Base-by-base conservation (phyloP, 1,140 invertebrate genomes). In the Hyles euphorbiae region DNA sequence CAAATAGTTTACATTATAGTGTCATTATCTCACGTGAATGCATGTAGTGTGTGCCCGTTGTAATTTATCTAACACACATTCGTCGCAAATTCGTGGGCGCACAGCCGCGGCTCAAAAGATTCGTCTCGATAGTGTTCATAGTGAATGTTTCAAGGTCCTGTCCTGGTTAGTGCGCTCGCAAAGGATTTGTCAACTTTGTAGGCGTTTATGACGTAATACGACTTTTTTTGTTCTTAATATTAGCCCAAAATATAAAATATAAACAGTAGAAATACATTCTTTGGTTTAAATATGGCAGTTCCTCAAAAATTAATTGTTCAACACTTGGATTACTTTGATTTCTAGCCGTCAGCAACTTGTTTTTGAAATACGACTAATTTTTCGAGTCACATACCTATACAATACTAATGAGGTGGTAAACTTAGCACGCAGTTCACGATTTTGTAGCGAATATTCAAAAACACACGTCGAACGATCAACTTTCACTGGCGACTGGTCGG, bases 141-240 rank as follows among this genome's bases (percentile, higher is more conserved):
- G 85, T 80, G 82, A 86, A 83, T 86, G 85, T 86, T 84, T 86
- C 85, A 88, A 88, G 85, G 85, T 83, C 82, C 67, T 74, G 81
- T 85, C 81, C 83, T 76, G 81, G 72, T 88, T 86, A 76, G 63
- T 68, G 74, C 72, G 67, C 72, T 78, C 72, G 80, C 69, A 72
- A 83, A 87, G 81, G 81, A 87, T 88, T 84, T 86, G 81, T 86
- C 81, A 81, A 81, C 77, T 76, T 67, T 63, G 81, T 82, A 70
- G 70, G 68, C 63, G 65, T 71, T 40, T 65, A 72, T 83, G 77
- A 83, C 76, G 77, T 81, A 75, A 83, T 69, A 61, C 40, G 55
- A 67, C 58, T 61, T 36, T 61, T 54, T 43, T 54, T 54, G 53
- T 54, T 43, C 5, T 54, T 22, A 54, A 43, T 4, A 43, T 54